phyloP scores from a whole-genome alignment of 2,113 vertebrate genomes.

The Sorex fumeus region DNA sequence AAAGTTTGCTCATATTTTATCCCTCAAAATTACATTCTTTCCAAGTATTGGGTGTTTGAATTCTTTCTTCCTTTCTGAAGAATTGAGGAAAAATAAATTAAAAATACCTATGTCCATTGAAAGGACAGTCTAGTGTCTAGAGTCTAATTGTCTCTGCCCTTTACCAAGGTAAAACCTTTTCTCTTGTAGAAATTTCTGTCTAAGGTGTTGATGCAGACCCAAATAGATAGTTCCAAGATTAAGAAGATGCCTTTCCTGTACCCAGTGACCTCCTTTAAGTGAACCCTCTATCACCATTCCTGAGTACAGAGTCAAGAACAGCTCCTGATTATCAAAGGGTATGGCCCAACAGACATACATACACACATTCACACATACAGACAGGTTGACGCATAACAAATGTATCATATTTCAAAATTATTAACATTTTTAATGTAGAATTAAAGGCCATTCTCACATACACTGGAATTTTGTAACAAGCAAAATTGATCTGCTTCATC shows the following conservation, averaged over 20 bases:
- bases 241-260: no score
- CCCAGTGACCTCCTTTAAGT: no score
- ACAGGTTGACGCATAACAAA: no score
- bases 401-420: neutral
- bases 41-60: neutral
- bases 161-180: neutral
- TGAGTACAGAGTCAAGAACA: no score
- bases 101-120: neutral
- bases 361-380: slow-evolving; percentile 15
- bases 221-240: no score
- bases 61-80: neutral
- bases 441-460: neutral
- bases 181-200: neutral
- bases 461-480: neutral
- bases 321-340: no score
- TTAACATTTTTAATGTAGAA: neutral
- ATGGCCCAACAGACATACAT: no score
- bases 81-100: slow-evolving; percentile 5
- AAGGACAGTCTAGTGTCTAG: neutral
- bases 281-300: no score
- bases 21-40: slow-evolving; percentile 7
- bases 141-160: neutral
- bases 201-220: neutral
- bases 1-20: slow-evolving; percentile 10
- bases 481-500: neutral